phyloP scores from a whole-genome alignment of 2,888 invertebrate genomes.

The Dasysyrphus albostriatus region DNA sequence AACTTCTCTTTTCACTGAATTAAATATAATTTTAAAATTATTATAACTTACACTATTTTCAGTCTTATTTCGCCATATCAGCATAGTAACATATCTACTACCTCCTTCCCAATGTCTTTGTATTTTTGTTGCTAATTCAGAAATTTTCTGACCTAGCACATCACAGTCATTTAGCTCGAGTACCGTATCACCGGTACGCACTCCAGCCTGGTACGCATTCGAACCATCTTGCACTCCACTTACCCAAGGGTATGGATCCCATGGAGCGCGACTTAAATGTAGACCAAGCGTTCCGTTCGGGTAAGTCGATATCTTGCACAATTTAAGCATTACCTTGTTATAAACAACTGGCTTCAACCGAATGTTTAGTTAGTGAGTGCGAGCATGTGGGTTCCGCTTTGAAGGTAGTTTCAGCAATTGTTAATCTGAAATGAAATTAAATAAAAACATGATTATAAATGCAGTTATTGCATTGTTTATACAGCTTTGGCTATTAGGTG shows the following conservation, averaged over 20 bases:
- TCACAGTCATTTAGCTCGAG: slow-evolving; percentile 85
- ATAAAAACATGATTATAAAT: not conserved
- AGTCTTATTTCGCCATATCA: slow-evolving; percentile 82
- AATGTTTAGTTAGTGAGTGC: not conserved
- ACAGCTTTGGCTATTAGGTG: not conserved
- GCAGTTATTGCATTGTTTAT: not conserved
- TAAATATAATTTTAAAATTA: not conserved
- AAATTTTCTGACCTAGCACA: slow-evolving; percentile 82
- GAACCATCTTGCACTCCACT: slow-evolving; percentile 87
- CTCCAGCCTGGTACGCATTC: slow-evolving; percentile 87
- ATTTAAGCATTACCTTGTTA: slow-evolving; percentile 79
- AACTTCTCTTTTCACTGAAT: too few species aligned
- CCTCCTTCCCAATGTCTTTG: slow-evolving; percentile 82
- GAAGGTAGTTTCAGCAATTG: not conserved
- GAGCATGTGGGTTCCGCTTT: slow-evolving; percentile 25
- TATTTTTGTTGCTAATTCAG: slow-evolving; percentile 81
- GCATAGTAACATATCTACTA: slow-evolving; percentile 80
- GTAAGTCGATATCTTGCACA: slow-evolving; percentile 81
- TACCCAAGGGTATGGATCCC: slow-evolving; percentile 93
- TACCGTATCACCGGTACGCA: slow-evolving; percentile 89
- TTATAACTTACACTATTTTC: slow-evolving; percentile 72
- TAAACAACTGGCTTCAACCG: slow-evolving; percentile 8
- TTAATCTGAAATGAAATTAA: slow-evolving; percentile 9
- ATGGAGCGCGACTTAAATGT: slow-evolving; percentile 89
- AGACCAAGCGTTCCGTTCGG: slow-evolving; percentile 88